phyloP scores from a whole-genome alignment of 2,113 vertebrate species.

The Sciurus niger region DNA sequence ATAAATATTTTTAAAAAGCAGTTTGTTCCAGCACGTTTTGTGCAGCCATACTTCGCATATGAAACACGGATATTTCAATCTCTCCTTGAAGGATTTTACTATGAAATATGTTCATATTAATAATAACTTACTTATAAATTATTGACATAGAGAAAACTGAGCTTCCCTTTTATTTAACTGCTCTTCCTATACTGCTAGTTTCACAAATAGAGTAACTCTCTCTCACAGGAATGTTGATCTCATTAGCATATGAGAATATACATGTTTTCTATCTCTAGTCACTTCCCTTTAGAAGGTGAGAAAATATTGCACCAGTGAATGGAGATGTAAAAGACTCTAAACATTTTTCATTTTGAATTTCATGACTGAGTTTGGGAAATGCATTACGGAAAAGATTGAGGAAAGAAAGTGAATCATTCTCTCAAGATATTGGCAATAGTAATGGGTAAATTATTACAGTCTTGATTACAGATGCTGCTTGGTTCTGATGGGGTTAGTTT shows the following conservation, averaged over 20 bases:
- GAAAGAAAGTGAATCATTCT: background rate
- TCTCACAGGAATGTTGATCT: background rate
- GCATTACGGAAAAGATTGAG: background rate
- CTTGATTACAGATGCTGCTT: background rate
- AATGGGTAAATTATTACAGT: background rate
- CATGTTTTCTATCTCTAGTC: background rate
- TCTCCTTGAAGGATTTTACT: background rate
- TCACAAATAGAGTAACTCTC: background rate
- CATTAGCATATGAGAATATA: constrained; percentile 21
- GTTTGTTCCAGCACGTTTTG: background rate
- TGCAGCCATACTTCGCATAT: background rate
- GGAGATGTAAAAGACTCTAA: background rate
- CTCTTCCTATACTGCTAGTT: background rate
- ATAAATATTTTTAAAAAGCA: constrained; percentile 25
- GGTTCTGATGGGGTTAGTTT: background rate
- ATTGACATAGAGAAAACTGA: background rate
- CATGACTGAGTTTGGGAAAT: background rate
- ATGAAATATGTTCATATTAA: constrained; percentile 39
- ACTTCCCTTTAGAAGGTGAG: background rate
- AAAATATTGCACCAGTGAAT: background rate
- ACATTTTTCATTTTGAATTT: constrained; percentile 17
- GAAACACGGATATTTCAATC: background rate
- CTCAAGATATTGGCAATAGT: background rate
- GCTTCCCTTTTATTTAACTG: constrained; percentile 15
- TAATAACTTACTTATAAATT: background rate